phyloP scores from a whole-genome alignment of 1,140 invertebrate genomes.

The Mesaphorura yosii region DNA sequence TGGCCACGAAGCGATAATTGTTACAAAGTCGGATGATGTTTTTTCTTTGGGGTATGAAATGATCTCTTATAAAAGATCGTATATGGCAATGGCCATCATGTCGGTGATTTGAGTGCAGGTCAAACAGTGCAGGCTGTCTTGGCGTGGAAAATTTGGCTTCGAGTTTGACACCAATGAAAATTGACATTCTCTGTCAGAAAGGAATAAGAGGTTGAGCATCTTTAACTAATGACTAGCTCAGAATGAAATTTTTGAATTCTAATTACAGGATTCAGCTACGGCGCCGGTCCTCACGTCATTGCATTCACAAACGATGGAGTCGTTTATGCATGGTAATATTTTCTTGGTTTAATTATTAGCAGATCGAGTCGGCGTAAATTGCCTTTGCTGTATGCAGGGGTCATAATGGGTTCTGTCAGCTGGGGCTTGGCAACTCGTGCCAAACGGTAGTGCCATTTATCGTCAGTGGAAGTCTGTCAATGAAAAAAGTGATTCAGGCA shows the following conservation, averaged over 20 bases:
- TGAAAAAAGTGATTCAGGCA: slow-evolving; percentile 45
- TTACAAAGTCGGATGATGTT: slow-evolving; percentile 50
- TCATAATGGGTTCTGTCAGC: slow-evolving; percentile 50
- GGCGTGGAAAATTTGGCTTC: slow-evolving; percentile 47
- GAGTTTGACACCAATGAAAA: slow-evolving; percentile 47
- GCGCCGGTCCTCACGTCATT: slow-evolving; percentile 53
- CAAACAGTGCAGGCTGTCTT: slow-evolving; percentile 48
- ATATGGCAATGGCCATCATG: too few species aligned
- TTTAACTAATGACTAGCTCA: background rate
- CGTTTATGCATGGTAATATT: slow-evolving; percentile 8
- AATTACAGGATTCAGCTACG: slow-evolving; percentile 46
- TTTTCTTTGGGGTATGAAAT: slow-evolving; percentile 51
- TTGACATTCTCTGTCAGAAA: slow-evolving; percentile 48
- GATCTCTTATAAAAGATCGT: too few species aligned
- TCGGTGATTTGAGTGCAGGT: background rate
- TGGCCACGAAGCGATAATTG: slow-evolving; percentile 53
- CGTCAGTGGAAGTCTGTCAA: slow-evolving; percentile 39
- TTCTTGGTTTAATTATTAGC: too few species aligned
- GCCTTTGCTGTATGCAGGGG: slow-evolving; percentile 52
- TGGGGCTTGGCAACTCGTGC: slow-evolving; percentile 50
- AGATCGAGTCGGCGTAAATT: too few species aligned
- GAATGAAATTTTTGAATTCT: slow-evolving; percentile 8
- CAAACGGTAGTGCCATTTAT: slow-evolving; percentile 43
- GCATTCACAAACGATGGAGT: slow-evolving; percentile 42
- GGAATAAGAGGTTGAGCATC: slow-evolving; percentile 38